These are phyloP conservation scores for Cottoperca gobio DNA, from an alignment of 2,797 vertebrate species.

Conservation along the genomic window DNA sequence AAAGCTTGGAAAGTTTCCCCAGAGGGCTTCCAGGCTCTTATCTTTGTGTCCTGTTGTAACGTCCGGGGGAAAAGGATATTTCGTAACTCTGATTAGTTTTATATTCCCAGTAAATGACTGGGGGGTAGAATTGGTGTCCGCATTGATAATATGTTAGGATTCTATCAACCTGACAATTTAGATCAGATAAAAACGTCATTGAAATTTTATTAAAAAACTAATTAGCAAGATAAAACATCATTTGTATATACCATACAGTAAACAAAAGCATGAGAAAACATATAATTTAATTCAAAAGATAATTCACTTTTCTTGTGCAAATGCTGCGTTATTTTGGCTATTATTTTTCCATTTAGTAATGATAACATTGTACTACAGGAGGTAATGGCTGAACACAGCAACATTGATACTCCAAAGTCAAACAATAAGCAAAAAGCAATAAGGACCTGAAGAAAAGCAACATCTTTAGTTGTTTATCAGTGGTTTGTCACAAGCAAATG, in stretches of 20 bases:
- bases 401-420: background rate
- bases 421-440: no score
- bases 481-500: background rate
- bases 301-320: no score
- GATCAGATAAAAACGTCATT: constrained; percentile 48
- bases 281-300: background rate
- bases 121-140: constrained; percentile 50
- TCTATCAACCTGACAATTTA: constrained; percentile 39
- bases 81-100: constrained; percentile 78
- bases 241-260: no score
- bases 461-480: no score
- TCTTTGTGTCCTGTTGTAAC: constrained; percentile 84
- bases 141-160: constrained; percentile 53
- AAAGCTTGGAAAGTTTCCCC: constrained; percentile 89
- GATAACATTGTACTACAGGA: background rate
- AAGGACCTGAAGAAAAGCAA: no score
- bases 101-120: constrained; percentile 80
- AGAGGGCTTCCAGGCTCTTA: constrained; percentile 84
- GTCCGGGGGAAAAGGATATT: constrained; percentile 86
- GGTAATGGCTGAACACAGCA: background rate
- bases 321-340: no score
- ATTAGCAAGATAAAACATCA: background rate
- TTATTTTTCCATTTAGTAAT: no score
- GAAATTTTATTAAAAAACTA: constrained; percentile 48
- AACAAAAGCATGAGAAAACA: no score